phyloP scores from a whole-genome alignment of 2,888 invertebrate species.

The Ochlodes sylvanus region DNA sequence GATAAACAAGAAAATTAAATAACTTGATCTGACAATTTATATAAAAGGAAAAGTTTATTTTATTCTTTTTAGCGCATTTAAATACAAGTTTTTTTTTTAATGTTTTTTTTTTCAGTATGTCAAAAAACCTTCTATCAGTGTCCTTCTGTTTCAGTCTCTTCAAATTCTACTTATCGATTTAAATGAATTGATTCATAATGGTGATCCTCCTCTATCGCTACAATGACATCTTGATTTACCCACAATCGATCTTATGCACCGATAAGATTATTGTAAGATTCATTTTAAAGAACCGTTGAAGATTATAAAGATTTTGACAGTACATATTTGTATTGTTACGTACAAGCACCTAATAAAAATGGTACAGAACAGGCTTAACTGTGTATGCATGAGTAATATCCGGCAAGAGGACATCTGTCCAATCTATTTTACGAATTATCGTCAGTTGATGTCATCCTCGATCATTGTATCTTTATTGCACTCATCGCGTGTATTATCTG shows the following conservation, averaged over 20 bases:
- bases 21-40: too few relatives aligned
- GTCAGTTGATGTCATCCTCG: constrained; percentile 59
- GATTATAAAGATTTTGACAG: background rate
- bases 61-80: too few relatives aligned
- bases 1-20: too few relatives aligned
- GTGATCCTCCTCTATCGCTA: too few relatives aligned
- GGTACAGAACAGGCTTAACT: constrained; percentile 36
- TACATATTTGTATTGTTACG: background rate
- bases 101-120: background rate
- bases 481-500: constrained; percentile 47
- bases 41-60: too few relatives aligned
- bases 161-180: too few relatives aligned
- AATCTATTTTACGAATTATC: constrained; percentile 55
- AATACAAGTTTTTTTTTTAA: too few relatives aligned
- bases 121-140: too few relatives aligned
- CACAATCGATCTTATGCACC: background rate
- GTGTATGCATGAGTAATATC: constrained; percentile 75
- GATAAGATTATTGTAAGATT: background rate
- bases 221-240: background rate
- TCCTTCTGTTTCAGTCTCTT: too few relatives aligned
- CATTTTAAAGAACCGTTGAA: background rate
- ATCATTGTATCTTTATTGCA: constrained; percentile 53
- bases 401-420: constrained; percentile 72
- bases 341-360: background rate
- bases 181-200: too few relatives aligned